Conservation (phyloP, 2,888 invertebrate genomes). For the Tanytarsus gracilentus region DNA sequence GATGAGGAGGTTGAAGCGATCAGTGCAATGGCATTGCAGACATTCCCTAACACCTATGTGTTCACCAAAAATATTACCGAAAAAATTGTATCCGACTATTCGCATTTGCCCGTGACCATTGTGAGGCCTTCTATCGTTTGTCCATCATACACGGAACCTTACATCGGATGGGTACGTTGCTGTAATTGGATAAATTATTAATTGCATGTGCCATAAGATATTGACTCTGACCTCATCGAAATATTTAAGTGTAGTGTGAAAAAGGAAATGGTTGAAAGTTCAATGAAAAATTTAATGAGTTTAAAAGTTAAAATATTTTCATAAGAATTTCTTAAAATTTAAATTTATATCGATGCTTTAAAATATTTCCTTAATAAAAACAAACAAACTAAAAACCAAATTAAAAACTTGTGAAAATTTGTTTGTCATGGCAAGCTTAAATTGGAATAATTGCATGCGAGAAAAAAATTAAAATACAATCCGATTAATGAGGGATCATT, state of each 20-base stretch:
- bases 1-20: conserved; percentile 11
- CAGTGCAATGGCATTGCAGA: conserved; percentile 28
- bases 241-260: too few relatives aligned
- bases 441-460: too few relatives aligned
- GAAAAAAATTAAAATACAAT: too few relatives aligned
- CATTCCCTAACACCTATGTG: conserved; percentile 50
- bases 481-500: too few relatives aligned
- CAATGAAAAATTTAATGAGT: too few relatives aligned
- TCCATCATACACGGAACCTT: conserved; percentile 32
- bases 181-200: not conserved
- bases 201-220: too few relatives aligned
- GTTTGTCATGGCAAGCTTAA: too few relatives aligned
- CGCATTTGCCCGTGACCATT: conserved; percentile 45
- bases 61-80: conserved; percentile 51
- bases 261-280: too few relatives aligned
- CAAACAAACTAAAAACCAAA: not conserved
- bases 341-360: not conserved
- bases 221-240: too few relatives aligned
- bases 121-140: conserved; percentile 46
- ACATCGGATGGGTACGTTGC: conserved; percentile 48
- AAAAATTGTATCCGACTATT: conserved; percentile 41
- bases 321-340: not conserved
- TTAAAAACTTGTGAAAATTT: too few relatives aligned
- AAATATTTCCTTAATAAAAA: not conserved
- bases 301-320: too few relatives aligned